These are phyloP conservation scores for Athene noctua DNA, from an alignment of 2,113 vertebrate species.

Conservation along the genomic window DNA sequence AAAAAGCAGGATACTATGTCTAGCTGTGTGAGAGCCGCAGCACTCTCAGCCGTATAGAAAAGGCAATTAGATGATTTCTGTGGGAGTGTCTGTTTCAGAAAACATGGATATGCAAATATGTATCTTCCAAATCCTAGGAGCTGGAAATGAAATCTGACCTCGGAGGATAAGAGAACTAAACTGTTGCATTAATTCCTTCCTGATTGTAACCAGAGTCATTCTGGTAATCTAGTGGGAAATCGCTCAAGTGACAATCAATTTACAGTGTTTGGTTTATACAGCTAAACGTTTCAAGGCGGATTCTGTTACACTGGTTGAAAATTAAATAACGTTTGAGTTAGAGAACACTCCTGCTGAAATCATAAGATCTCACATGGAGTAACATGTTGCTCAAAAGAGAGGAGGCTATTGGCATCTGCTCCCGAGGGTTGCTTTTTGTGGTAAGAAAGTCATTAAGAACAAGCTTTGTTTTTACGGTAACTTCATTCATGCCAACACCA, in stretches of 20 bases:
- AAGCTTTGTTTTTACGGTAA: conserved; percentile 8
- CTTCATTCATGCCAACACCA: not conserved
- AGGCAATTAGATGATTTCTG: not conserved
- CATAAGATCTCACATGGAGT: rapidly evolving
- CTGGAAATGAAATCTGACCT: not conserved
- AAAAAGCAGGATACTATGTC: not conserved
- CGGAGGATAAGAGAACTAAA: not conserved
- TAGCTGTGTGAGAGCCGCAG: rapidly evolving
- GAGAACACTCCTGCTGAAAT: not conserved
- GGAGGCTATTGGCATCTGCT: not conserved
- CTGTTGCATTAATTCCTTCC: not conserved
- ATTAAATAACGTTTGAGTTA: not conserved
- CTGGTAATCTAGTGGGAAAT: not conserved
- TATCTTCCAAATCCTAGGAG: not conserved
- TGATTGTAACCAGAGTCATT: not conserved
- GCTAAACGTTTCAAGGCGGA: not conserved
- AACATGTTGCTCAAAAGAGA: not conserved
- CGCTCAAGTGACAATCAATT: not conserved
- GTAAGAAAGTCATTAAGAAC: not conserved
- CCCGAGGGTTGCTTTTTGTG: not conserved
- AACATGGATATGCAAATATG: not conserved
- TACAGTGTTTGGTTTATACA: rapidly evolving
- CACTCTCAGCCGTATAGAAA: not conserved
- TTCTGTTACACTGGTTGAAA: not conserved
- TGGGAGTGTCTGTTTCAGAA: not conserved